phyloP scores from a whole-genome alignment of 2,888 invertebrate genomes.

The Arenicola marina region DNA sequence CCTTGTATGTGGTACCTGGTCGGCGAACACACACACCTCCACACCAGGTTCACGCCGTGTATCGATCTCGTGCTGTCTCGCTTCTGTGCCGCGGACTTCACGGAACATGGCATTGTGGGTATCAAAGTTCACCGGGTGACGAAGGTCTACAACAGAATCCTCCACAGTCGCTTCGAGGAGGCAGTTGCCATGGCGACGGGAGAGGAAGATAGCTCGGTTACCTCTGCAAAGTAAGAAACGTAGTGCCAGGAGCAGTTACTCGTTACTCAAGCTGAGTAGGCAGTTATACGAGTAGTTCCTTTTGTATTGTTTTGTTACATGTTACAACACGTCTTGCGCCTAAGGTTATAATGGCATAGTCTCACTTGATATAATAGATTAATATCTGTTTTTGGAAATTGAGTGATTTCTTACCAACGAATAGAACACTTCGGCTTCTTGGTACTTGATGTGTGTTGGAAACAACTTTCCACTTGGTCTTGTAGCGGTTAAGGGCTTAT shows the following conservation, averaged over 20 bases:
- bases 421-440: no score
- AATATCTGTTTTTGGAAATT: no score
- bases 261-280: background rate
- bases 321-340: background rate
- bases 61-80: slow-evolving; percentile 59
- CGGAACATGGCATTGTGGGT: slow-evolving; percentile 49
- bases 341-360: no score
- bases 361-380: no score
- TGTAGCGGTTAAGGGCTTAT: no score
- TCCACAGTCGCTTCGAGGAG: slow-evolving; percentile 54
- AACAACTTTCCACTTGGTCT: no score
- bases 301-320: background rate
- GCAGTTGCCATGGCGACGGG: slow-evolving; percentile 47
- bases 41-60: slow-evolving; percentile 56
- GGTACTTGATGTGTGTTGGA: no score
- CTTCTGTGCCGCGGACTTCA: slow-evolving; percentile 59
- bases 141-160: slow-evolving; percentile 55
- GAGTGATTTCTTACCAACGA: no score
- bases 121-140: slow-evolving; percentile 55
- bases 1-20: no score
- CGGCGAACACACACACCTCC: background rate
- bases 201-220: slow-evolving; percentile 40
- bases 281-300: background rate
- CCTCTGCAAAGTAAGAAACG: slow-evolving; percentile 6
- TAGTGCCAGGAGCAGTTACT: background rate